Evolutionary conservation across 2,888 invertebrate species (phyloP), one percentile per base, ranked within the genome.

Genomic region (Andrena bucephala): DNA sequence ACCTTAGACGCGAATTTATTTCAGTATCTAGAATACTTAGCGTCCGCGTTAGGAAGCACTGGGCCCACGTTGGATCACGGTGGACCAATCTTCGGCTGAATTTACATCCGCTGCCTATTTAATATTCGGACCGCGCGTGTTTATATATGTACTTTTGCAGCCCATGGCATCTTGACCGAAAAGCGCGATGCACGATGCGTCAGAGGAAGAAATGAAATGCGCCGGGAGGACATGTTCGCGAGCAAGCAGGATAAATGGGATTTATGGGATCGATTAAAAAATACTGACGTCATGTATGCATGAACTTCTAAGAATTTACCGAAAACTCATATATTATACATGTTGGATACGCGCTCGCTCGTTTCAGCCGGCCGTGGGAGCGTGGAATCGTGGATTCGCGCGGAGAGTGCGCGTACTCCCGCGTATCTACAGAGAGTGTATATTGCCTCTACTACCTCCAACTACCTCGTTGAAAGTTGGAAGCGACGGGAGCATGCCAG

Each of bases 331-430:
- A 7, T 50, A n/a, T 29, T 48, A 33, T 24, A 31, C 24, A 48
- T 42, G n/a, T 54, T 24, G 29, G 36, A 54, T 29, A 78, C 16
- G 10, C 24, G 27, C 29, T 48, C 10, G 0, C 50, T 60, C 13
- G 20, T 10, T 54, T 31, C 31, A 63, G 60, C 13, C 16, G 60
- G 60, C 10, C 8, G 60, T 29, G 24, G 2, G 33, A 54, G 27
- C 62, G 33, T 33, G 33, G 50, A 10, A 71, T 13, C 31, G 33
- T 78, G 63, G 50, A 36, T 65, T 36, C 57, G 57, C 29, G 59
- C 60, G 31, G 50, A 27, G 29, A 57, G 29, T 67, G 75, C 57
- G 62, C 70, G 65, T 54, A 66, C 69, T 71, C 62, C 72, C 81
- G 74, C 74, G 62, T 81, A 72, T 71, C 57, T 31, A 33, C 67